Conservation (phyloP, 2,113 vertebrate species). For the Acrocephalus arundinaceus region DNA sequence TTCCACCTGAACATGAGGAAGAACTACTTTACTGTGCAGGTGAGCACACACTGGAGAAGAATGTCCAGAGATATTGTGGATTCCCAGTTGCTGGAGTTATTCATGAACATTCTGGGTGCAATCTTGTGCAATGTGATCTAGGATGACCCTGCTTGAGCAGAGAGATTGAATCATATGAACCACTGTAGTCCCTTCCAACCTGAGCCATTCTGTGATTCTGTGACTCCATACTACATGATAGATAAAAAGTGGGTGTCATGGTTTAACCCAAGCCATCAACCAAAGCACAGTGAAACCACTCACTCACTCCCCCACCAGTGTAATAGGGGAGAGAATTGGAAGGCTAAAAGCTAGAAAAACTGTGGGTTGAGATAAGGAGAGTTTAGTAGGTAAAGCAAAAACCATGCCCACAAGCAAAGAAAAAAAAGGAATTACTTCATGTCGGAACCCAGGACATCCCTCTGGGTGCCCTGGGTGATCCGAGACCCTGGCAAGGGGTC, state of each 20-base stretch:
- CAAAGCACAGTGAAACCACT: background rate
- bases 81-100: fast-evolving
- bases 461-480: too few relatives aligned
- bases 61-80: too few relatives aligned
- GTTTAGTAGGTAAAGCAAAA: background rate
- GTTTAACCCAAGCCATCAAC: background rate
- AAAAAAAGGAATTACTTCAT: background rate
- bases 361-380: background rate
- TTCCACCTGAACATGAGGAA: background rate
- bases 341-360: background rate
- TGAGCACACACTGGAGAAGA: background rate
- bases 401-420: background rate
- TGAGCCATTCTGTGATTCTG: background rate
- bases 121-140: background rate
- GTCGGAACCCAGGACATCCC: too few relatives aligned
- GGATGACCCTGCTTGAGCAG: background rate
- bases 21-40: background rate
- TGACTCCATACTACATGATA: background rate
- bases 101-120: background rate
- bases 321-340: background rate
- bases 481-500: too few relatives aligned
- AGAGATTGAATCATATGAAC: background rate
- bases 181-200: background rate
- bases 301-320: background rate
- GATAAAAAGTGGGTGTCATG: background rate